These are phyloP conservation scores for Suncus etruscus DNA, from an alignment of 2,113 vertebrate species.

Conservation along the genomic window DNA sequence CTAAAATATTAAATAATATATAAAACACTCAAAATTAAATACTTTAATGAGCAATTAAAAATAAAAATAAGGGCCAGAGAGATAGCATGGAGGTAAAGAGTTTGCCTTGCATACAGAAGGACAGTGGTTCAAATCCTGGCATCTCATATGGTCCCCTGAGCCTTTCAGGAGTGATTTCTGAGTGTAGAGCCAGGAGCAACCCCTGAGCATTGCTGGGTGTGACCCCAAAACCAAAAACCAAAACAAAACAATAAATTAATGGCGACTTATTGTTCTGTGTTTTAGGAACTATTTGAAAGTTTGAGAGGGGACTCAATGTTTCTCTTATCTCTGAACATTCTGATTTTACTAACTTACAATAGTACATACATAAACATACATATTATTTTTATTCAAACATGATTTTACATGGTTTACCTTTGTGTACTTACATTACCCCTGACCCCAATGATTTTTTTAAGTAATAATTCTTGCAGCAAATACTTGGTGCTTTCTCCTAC, in stretches of 20 bases:
- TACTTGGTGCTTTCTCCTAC: neutral
- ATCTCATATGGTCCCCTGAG: too few species aligned
- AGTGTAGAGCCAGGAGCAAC: too few species aligned
- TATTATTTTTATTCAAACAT: neutral
- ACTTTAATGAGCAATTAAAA: neutral
- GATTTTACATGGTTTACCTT: neutral
- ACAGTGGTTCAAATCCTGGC: too few species aligned
- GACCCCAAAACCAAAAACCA: too few species aligned
- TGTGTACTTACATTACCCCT: neutral
- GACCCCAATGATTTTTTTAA: neutral
- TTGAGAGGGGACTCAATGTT: neutral
- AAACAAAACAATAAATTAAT: too few species aligned
- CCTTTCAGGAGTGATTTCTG: too few species aligned
- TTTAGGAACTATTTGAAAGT: neutral
- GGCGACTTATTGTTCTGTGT: neutral
- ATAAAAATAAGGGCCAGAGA: too few species aligned
- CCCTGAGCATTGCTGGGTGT: too few species aligned
- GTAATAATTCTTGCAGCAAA: neutral
- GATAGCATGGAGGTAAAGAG: too few species aligned
- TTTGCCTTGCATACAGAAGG: too few species aligned
- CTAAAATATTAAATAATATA: too few species aligned
- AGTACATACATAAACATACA: neutral
- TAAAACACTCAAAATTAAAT: too few species aligned
- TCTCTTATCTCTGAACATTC: neutral
- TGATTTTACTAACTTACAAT: neutral